These are phyloP conservation scores for Enteromius thamalakanensis DNA, from an alignment of 2,797 vertebrate genomes.

Conservation along the genomic window DNA sequence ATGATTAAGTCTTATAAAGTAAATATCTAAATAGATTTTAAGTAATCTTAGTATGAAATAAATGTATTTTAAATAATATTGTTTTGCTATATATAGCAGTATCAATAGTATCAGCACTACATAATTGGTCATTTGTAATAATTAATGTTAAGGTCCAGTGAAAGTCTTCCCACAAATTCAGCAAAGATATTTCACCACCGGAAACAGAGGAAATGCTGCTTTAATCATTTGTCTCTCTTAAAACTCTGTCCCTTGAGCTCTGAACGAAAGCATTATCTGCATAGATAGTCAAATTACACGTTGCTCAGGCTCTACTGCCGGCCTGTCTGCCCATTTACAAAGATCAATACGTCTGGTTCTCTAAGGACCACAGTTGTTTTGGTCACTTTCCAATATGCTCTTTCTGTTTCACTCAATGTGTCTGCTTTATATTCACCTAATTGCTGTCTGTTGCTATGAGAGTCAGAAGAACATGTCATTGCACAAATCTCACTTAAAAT, in stretches of 20 bases:
- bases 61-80: no score
- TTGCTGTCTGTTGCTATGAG: slow-evolving; percentile 29
- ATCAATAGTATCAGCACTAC: background rate
- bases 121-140: background rate
- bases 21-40: no score
- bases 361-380: slow-evolving; percentile 30
- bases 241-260: slow-evolving; percentile 8
- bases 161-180: slow-evolving; percentile 11
- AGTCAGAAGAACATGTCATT: slow-evolving; percentile 1
- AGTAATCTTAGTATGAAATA: no score
- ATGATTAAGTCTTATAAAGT: no score
- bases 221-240: slow-evolving; percentile 29
- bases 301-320: slow-evolving; percentile 35
- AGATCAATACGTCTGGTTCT: slow-evolving; percentile 55
- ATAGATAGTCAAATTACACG: slow-evolving; percentile 51
- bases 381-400: slow-evolving; percentile 42
- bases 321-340: slow-evolving; percentile 48
- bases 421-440: slow-evolving; percentile 7
- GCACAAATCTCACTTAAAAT: slow-evolving; percentile 4
- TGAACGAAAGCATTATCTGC: slow-evolving; percentile 37
- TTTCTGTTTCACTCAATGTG: slow-evolving; percentile 21
- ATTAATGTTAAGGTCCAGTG: background rate
- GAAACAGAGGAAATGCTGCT: background rate
- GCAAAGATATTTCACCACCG: slow-evolving; percentile 8
- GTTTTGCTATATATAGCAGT: background rate